Conservation (phyloP, 2,113 vertebrate genomes). For the Sinocyclocheilus rhinocerous region DNA sequence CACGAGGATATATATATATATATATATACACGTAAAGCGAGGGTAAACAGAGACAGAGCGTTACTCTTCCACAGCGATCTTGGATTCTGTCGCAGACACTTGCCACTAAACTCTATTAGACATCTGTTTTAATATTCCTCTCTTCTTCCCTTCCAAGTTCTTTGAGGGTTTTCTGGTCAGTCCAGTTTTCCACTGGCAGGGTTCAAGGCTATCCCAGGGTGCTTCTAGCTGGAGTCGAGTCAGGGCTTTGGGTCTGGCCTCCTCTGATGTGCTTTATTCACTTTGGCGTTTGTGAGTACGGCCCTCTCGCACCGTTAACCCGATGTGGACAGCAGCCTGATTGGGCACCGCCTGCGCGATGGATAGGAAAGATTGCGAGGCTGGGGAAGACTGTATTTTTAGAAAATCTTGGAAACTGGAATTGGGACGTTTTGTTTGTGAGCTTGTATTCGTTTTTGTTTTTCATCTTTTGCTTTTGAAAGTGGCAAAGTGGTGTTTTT, state of each 20-base stretch:
- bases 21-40: neutral
- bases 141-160: constrained; percentile 80
- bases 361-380: constrained; percentile 37
- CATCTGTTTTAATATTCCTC: constrained; percentile 81
- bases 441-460: neutral
- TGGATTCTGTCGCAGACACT: constrained; percentile 77
- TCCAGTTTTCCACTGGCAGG: constrained; percentile 84
- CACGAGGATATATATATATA: neutral
- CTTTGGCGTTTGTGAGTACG: constrained; percentile 59
- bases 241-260: constrained; percentile 72
- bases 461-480: neutral
- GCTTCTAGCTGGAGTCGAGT: constrained; percentile 78
- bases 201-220: constrained; percentile 80
- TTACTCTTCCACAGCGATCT: constrained; percentile 41
- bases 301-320: constrained; percentile 52
- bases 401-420: constrained; percentile 4
- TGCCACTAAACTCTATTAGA: constrained; percentile 82
- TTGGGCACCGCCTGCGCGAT: neutral
- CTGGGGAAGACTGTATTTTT: constrained; percentile 1
- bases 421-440: neutral
- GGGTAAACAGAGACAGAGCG: neutral
- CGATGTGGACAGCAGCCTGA: constrained; percentile 3
- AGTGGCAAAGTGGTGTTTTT: neutral
- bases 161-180: constrained; percentile 82
- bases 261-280: constrained; percentile 66